A percentile compares a stretch with the other conserved stretches of the same genome.
Conservation (phyloP, 2,113 vertebrate genomes). For the Carollia perspicillata region DNA sequence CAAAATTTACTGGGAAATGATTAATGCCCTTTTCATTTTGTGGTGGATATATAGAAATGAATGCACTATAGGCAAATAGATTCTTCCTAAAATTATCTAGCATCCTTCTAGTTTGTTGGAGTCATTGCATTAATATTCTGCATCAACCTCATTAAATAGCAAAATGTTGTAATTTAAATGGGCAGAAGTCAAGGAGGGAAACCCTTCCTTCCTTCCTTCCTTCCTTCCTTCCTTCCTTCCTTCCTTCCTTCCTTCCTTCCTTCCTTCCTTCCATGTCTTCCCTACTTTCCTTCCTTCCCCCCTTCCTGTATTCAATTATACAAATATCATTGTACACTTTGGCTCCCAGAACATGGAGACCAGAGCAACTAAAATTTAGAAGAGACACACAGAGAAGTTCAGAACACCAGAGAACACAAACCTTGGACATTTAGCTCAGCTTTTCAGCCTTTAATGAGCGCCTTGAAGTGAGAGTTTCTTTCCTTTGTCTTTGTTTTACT, state of each 20-base stretch:
- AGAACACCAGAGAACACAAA: background rate
- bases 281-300: too few relatives aligned
- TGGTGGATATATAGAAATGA: background rate
- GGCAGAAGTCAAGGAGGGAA: background rate
- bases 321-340: background rate
- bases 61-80: background rate
- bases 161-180: background rate
- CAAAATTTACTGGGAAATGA: background rate
- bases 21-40: background rate
- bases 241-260: rapidly evolving
- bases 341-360: background rate
- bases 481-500: background rate
- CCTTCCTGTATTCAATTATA: background rate
- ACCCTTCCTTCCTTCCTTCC: rapidly evolving
- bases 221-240: rapidly evolving
- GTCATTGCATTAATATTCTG: background rate
- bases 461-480: background rate
- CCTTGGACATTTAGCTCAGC: background rate
- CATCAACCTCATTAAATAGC: background rate
- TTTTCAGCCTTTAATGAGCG: background rate
- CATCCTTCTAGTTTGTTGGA: background rate
- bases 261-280: rapidly evolving
- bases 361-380: background rate
- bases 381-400: background rate
- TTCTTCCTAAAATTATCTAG: background rate